These are phyloP conservation scores for Cosmia trapezina DNA, from an alignment of 2,888 invertebrate genomes.

Conservation along the genomic window DNA sequence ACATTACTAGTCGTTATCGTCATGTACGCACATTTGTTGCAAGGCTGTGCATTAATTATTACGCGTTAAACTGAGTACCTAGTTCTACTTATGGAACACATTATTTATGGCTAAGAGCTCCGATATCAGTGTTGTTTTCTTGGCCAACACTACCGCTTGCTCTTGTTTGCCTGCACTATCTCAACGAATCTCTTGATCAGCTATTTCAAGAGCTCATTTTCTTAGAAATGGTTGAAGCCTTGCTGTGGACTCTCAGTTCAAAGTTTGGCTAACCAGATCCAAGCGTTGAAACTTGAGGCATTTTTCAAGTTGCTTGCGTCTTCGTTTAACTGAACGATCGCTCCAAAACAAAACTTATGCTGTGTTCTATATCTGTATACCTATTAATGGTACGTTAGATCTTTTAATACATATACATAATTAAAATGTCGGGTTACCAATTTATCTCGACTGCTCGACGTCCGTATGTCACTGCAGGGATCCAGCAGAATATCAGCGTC, in stretches of 20 bases:
- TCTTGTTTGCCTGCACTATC: neutral
- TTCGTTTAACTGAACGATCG: neutral
- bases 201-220: neutral
- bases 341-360: neutral
- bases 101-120: constrained; percentile 22
- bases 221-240: neutral
- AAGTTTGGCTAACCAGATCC: neutral
- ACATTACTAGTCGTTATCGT: constrained; percentile 31
- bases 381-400: constrained; percentile 13
- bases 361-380: neutral
- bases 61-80: constrained; percentile 12
- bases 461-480: too few relatives aligned
- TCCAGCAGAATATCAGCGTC: too few relatives aligned
- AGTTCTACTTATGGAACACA: constrained; percentile 13
- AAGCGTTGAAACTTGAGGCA: neutral
- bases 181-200: neutral
- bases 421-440: too few relatives aligned
- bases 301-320: neutral
- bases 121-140: constrained; percentile 13
- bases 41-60: constrained; percentile 48
- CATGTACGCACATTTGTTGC: constrained; percentile 47
- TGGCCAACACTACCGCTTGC: neutral
- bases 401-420: too few relatives aligned
- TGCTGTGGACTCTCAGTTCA: neutral
- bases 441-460: too few relatives aligned